Base-by-base conservation (phyloP, 2,113 vertebrate species). In the Isichthys henryi region DNA sequence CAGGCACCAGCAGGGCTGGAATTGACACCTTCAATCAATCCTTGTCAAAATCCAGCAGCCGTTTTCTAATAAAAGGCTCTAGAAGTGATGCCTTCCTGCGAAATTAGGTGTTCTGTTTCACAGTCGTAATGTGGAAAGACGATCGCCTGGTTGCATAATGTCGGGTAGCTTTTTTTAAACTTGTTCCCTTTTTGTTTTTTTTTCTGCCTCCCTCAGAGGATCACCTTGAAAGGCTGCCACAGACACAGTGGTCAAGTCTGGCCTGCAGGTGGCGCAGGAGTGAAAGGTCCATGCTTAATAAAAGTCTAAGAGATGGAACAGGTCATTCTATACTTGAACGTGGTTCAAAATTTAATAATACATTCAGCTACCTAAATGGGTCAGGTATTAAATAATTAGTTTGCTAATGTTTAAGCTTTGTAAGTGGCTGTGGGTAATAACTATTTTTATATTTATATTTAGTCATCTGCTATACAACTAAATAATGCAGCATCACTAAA, bases 11-110 rank as follows among this genome's bases (percentile, higher is more conserved):
- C 83, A 48, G 83, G 23, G 10, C 46, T 49, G 45, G 49, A 87
- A 87, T 53, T 87, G 85, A 87, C 85, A 87, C n/a, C 50, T 87
- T 87, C 85, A 56, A 56, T 87, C 85, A 87, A 56, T 87, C 85
- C 27, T 35, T 56, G 85, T 87, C 85, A 56, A 53, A 53, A 87
- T 87, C 85, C 49, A 87, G 31, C 85, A 31, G n/a, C 50, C 49
- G 27, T 35, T 56, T 87, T 87, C 85, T 87, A 87, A 87, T 87
- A 87, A 87, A 56, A 87, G 85, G 48, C 31, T 50, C 13, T 9
- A 56, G 85, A n/a, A 87, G 85, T 50, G 50, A 87, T 87, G 85
- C 27, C 46, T 50, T 87, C 85, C 50, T 87, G 85, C 27, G 27
- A 87, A 87, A 87, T 87, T 15, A 87, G 50, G 85, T 87, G 85